Base-by-base conservation (phyloP, 2,888 invertebrate genomes). In the Drosophila quasianomalipes region DNA sequence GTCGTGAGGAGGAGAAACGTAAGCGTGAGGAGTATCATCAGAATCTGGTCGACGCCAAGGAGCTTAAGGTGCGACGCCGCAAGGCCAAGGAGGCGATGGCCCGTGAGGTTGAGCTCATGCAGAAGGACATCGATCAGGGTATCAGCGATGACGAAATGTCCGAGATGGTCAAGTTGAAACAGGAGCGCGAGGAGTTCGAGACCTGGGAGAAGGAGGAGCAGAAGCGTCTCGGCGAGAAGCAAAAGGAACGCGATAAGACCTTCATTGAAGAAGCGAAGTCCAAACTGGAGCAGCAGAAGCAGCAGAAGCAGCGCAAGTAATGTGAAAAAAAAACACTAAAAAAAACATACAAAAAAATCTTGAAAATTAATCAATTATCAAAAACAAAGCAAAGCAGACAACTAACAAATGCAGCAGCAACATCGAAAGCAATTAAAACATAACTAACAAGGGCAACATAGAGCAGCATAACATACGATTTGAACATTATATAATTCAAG, bases 31-130 rank as follows among this genome's bases (percentile, higher is more conserved):
- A 73, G 70, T 71, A 64, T 1, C 81, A 71, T 16, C 63, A 70
- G 59, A 79, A 80, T 0, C 19, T 66, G 1, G 12, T 71, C 0
- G 79, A 89, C 6, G 76, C 74, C 22, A 74, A 63, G 33, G 87
- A 89, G 33, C 52, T 85, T 6, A 70, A 41, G 52, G 31, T 72
- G 1, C 86, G 87, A 0, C 85, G 85, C 6, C 87, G 89, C n/a
- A 49, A 73, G 52, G 87, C 89, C 57, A 81, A 77, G 55, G 81
- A 86, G 2, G 74, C 67, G 22, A 85, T 87, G 83, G 53, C 55
- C 1, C 78, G 81, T 10, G 87, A 87, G 66, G 77, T 79, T 47
- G 79, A 75, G 9, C 79, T 87, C 4, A 87, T 87, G 89, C 85
- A 89, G 28, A 81, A 73, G 63, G 87, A 87, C 39, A 55, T 87